Evolutionary conservation across 2,797 vertebrate genomes (phyloP).

Genomic region (Echeneis naucrates): DNA sequence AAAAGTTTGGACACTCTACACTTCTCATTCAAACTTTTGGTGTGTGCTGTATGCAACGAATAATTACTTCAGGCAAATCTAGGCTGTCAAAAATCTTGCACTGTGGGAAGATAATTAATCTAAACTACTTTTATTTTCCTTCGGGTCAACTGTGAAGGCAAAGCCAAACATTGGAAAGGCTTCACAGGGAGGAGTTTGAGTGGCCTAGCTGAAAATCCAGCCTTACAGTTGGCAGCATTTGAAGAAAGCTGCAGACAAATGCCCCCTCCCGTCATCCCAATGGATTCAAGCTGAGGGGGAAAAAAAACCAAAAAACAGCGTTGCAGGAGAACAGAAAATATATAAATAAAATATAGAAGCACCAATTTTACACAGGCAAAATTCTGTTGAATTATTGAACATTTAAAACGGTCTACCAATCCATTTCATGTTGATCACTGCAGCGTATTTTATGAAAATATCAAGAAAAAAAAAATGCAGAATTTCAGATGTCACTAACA

Average conservation of each 20-base stretch:
- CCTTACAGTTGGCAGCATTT: constrained; percentile 9
- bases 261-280: background rate
- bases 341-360: no score
- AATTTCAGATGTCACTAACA: no score
- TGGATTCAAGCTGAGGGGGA: background rate
- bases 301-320: no score
- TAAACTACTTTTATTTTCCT: no score
- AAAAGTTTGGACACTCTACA: no score
- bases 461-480: background rate
- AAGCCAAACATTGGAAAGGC: background rate
- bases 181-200: constrained; percentile 10
- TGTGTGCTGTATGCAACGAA: background rate
- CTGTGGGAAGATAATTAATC: background rate
- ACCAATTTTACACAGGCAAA: no score
- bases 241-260: background rate
- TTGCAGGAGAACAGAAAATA: no score
- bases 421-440: background rate
- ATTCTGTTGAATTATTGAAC: background rate
- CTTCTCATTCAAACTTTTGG: no score
- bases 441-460: background rate
- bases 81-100: background rate
- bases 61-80: background rate
- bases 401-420: background rate
- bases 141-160: background rate
- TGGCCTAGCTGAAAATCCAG: constrained; percentile 1